These are phyloP conservation scores for Heliconius erato DNA, from an alignment of 2,888 invertebrate species.

Conservation along the genomic window DNA sequence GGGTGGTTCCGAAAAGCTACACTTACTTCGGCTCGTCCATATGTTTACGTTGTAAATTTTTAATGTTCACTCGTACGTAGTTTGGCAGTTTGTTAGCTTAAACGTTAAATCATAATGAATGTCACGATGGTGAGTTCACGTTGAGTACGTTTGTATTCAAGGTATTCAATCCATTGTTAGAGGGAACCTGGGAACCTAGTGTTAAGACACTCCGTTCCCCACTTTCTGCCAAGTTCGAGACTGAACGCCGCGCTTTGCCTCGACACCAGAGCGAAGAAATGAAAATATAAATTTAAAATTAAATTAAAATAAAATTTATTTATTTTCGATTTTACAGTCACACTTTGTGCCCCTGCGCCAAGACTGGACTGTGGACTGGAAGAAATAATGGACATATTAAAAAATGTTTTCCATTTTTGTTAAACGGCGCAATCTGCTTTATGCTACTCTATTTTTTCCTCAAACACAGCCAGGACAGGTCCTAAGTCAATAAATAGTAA, in stretches of 20 bases:
- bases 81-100: not conserved
- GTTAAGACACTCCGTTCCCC: not conserved
- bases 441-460: not conserved
- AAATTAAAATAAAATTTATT: too few species aligned
- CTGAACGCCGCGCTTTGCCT: too few species aligned
- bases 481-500: not conserved
- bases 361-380: too few species aligned
- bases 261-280: too few species aligned
- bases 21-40: not conserved
- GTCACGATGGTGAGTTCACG: not conserved
- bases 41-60: slow-evolving; percentile 11
- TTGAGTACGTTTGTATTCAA: too few species aligned
- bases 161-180: not conserved
- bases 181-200: not conserved
- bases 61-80: not conserved
- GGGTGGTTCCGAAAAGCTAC: not conserved
- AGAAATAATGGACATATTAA: too few species aligned
- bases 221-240: too few species aligned
- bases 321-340: too few species aligned
- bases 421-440: too few species aligned
- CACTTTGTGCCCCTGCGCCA: too few species aligned
- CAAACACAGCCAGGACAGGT: not conserved
- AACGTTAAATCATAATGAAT: not conserved
- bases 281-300: too few species aligned
- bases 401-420: too few species aligned